These are phyloP conservation scores for Orthonychiurus folsomi DNA, from an alignment of 2,888 invertebrate species.

Conservation along the genomic window DNA sequence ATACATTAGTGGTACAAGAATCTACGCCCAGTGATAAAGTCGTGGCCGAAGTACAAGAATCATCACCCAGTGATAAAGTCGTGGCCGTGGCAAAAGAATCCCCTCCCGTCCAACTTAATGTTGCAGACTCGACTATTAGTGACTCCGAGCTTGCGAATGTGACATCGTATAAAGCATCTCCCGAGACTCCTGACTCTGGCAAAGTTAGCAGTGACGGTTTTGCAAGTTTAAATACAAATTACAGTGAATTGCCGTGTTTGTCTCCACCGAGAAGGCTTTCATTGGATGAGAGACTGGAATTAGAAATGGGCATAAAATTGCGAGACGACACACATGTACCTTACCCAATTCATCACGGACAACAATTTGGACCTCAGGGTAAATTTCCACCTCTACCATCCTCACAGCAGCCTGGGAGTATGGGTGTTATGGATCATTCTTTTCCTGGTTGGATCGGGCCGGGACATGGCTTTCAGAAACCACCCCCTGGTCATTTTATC, in stretches of 20 bases:
- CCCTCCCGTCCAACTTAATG: constrained; percentile 46
- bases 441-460: no score
- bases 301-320: constrained; percentile 49
- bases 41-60: background rate
- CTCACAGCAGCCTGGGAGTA: background rate
- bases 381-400: constrained; percentile 10
- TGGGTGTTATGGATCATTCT: background rate
- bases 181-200: constrained; percentile 5
- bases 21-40: constrained; percentile 2
- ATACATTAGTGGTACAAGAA: no score
- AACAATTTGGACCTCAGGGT: background rate
- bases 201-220: background rate
- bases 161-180: background rate
- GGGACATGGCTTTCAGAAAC: background rate
- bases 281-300: constrained; percentile 54
- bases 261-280: constrained; percentile 53
- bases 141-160: constrained; percentile 46
- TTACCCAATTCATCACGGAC: background rate
- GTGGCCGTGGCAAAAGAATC: constrained; percentile 38
- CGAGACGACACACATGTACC: constrained; percentile 24
- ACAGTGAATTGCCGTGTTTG: constrained; percentile 9
- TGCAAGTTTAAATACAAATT: background rate
- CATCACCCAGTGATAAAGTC: background rate
- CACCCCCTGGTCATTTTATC: background rate
- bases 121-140: constrained; percentile 52